A percentile compares a stretch with the other conserved stretches of the same genome.
Evolutionary conservation across 2,113 vertebrate genomes (phyloP).

Genomic region (Pogona vitticeps): DNA sequence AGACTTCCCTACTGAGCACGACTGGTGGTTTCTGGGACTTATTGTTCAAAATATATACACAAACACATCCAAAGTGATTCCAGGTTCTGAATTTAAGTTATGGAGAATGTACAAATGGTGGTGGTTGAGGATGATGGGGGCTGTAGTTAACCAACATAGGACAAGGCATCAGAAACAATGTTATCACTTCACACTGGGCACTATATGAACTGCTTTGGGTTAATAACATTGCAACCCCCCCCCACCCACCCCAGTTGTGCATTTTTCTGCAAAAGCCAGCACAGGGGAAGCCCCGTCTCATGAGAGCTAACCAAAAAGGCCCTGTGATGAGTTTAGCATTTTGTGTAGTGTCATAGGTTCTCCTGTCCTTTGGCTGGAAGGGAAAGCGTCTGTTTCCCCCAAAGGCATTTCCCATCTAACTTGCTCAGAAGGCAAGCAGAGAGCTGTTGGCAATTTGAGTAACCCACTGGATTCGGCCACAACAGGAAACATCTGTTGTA

Average conservation of each 20-base stretch:
- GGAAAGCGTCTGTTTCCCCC: not conserved
- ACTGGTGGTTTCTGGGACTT: too few relatives aligned
- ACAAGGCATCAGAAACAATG: too few relatives aligned
- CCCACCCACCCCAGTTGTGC: too few relatives aligned
- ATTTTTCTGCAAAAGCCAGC: not conserved
- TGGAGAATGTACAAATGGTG: too few relatives aligned
- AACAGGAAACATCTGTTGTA: conserved; percentile 21
- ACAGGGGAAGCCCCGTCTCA: not conserved
- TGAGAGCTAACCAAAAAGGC: not conserved
- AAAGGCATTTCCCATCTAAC: not conserved
- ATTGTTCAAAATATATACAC: too few relatives aligned
- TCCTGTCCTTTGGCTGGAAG: not conserved
- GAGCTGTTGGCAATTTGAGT: not conserved
- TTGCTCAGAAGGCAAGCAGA: not conserved
- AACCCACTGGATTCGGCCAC: not conserved
- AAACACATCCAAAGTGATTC: not conserved
- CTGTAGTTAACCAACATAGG: too few relatives aligned
- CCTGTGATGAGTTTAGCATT: not conserved
- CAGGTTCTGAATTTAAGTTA: not conserved
- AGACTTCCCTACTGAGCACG: too few relatives aligned
- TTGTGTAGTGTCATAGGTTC: not conserved
- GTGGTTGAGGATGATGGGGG: too few relatives aligned
- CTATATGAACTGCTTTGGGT: not conserved
- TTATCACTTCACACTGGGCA: too few relatives aligned
- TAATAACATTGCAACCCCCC: not conserved